phyloP scores from a whole-genome alignment of 1,140 invertebrate species.

The Eupristina koningsbergeri region DNA sequence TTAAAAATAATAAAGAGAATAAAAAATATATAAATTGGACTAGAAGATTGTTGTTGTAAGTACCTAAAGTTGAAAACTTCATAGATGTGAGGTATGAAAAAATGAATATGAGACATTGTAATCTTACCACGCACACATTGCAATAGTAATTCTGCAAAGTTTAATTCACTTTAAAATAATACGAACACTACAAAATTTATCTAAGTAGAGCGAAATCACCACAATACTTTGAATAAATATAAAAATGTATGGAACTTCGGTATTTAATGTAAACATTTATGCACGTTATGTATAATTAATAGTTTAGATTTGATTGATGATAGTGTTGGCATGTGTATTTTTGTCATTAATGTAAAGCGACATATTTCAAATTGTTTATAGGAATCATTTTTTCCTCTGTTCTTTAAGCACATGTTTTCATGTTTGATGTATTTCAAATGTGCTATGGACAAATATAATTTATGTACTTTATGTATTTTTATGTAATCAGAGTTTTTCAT shows the following conservation, averaged over 20 bases:
- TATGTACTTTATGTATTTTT: conserved; percentile 3
- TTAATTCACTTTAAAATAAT: conserved; percentile 12
- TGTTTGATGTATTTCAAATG: neutral
- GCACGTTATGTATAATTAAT: conserved; percentile 40
- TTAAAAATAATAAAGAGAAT: conserved; percentile 3
- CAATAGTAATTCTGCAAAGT: neutral
- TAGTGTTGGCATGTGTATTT: neutral
- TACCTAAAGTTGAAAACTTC: neutral
- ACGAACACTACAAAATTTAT: conserved; percentile 27
- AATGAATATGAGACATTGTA: neutral
- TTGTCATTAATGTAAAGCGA: neutral
- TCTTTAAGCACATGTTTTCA: neutral
- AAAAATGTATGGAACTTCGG: conserved; percentile 41
- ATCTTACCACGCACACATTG: neutral
- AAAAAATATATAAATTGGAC: conserved; percentile 25
- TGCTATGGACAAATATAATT: conserved; percentile 22
- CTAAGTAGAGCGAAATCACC: conserved; percentile 11
- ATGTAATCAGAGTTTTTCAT: conserved; percentile 3
- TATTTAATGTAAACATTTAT: conserved; percentile 61
- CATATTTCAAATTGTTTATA: conserved; percentile 59
- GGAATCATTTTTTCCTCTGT: neutral
- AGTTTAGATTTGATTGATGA: neutral
- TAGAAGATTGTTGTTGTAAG: conserved; percentile 35
- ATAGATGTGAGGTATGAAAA: neutral
- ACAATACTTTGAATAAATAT: conserved; percentile 56